Percentiles rank a stretch among this genome's conserved stretches.
Conservation (phyloP, 1,140 invertebrate species). For the Charaxes varanes region DNA sequence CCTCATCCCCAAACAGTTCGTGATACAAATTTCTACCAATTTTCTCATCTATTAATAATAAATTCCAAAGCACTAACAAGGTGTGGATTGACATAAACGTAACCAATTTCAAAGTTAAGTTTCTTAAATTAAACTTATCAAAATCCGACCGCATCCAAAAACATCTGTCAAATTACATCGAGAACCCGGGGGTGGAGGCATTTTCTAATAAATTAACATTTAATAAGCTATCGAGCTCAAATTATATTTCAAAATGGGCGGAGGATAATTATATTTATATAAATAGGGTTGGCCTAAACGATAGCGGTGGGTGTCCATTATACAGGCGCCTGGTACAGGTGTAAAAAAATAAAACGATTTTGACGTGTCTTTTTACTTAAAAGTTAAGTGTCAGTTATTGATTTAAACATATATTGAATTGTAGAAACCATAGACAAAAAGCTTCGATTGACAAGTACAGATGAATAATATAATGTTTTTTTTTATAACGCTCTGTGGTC, state of each 20-base stretch:
- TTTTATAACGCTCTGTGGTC: no score
- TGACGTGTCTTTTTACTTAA: no score
- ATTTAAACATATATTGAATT: no score
- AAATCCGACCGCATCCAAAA: conserved; percentile 7
- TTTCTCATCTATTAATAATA: conserved; percentile 5
- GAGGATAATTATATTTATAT: conserved; percentile 46
- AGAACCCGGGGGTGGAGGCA: conserved; percentile 16
- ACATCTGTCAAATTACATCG: conserved; percentile 33
- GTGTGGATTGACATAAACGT: conserved; percentile 16
- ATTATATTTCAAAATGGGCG: conserved; percentile 32
- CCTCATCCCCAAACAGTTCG: not conserved
- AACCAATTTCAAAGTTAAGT: conserved; percentile 5
- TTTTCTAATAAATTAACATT: conserved; percentile 42
- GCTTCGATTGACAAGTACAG: no score
- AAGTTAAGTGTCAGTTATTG: no score
- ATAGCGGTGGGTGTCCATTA: conserved; percentile 27
- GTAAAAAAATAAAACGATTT: no score
- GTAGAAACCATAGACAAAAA: no score
- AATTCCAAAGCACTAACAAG: no score
- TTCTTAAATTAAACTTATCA: conserved; percentile 5
- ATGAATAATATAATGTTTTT: no score
- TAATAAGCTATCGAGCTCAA: conserved; percentile 31
- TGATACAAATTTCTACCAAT: conserved; percentile 2
- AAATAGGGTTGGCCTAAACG: conserved; percentile 35
- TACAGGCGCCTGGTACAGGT: conserved; percentile 1